Base-by-base conservation (phyloP, 2,797 vertebrate genomes). In the Siniperca obscura region DNA sequence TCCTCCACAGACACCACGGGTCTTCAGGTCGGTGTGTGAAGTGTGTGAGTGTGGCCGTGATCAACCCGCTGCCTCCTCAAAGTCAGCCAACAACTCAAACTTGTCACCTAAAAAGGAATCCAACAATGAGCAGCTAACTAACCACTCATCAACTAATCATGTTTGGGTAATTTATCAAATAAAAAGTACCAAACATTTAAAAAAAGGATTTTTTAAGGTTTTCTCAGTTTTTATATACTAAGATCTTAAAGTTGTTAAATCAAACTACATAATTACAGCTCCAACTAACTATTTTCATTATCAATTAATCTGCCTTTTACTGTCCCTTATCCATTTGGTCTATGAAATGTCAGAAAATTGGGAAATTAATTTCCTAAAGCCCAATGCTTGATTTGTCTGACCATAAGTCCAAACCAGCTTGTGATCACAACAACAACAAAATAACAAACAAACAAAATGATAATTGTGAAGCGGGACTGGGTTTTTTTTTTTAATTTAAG, bases 61-160 rank as follows among this genome's bases (percentile, higher is more conserved):
- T 86, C 84, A 81, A 90, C 83, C 85, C 13, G 52, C 80, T 86
- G 82, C 84, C 83, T 93, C 89, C 87, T 75, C 74, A 55, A 86
- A 86, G 83, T 87, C 86, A 84, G 89, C 88, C 88, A 83, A 88
- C 76, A 59, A 85, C 90, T 91, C 86, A 81, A 86, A 91, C 84
- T 61, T 71, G 34, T 85, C 88, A 90, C 92, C 93, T 95, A 56
- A 50, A 81, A 90, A 3, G 61, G 48, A 62, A 75, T 19, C 0
- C 44, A 64, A 46, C 4, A 30, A 30, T 3, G 17, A 53, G 3
- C 7, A 73, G 25, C 0, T n/a, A 30, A 30, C 30, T 30, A 30
- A 30, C 30, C 30, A 30, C 30, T 36, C 7, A 36, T 36, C 36
- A 4, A 52, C 44, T 8, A 21, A 62, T 56, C 16, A 5, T 4